Evolutionary conservation across 2,797 vertebrate species (phyloP).

Genomic region (Heteromormyrus szaboi): DNA sequence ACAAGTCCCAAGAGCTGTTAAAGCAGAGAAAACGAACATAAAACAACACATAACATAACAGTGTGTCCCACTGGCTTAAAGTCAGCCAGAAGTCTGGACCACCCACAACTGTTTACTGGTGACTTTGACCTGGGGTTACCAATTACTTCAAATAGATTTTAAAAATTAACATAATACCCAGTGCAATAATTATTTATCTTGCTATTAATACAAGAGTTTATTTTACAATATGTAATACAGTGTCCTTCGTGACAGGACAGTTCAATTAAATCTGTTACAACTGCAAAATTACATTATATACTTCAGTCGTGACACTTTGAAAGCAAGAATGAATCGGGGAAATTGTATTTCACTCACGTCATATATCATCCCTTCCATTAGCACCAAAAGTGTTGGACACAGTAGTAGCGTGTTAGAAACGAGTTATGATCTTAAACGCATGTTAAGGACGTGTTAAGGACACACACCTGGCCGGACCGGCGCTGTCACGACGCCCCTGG

Average conservation of each 20-base stretch:
- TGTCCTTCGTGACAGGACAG: neutral
- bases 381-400: neutral
- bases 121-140: neutral
- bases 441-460: slow-evolving; percentile 20
- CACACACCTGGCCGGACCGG: slow-evolving; percentile 15
- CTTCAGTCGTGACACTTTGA: neutral
- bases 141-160: neutral
- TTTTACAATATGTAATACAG: neutral
- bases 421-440: neutral
- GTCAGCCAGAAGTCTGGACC: neutral
- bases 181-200: neutral
- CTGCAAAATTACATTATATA: neutral
- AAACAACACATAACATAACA: neutral
- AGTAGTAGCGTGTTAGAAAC: neutral
- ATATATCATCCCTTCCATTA: neutral
- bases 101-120: neutral
- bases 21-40: neutral
- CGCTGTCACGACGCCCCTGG: slow-evolving; percentile 3
- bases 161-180: neutral
- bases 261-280: neutral
- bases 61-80: neutral
- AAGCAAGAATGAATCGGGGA: neutral
- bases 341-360: neutral
- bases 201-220: neutral
- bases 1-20: neutral